Evolutionary conservation across 2,113 vertebrate species (phyloP).

Genomic region (Saimiri boliviensis): DNA sequence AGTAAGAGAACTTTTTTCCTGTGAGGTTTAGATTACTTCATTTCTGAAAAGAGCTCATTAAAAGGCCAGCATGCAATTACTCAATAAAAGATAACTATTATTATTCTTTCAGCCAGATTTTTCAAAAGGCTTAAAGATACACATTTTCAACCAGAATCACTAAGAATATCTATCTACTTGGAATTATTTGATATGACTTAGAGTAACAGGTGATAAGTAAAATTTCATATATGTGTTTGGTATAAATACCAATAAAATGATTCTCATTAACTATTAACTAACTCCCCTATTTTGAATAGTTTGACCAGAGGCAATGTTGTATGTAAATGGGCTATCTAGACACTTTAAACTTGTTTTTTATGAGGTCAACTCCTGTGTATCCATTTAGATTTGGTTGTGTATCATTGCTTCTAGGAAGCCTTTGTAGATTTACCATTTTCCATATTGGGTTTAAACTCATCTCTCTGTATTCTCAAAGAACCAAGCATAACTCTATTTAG

Average conservation of each 20-base stretch:
- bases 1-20: not conserved
- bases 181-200: not conserved
- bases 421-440: not conserved
- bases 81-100: not conserved
- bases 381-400: not conserved
- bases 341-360: not conserved
- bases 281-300: not conserved
- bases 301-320: not conserved
- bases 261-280: not conserved
- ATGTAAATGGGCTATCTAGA: not conserved
- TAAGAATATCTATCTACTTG: not conserved
- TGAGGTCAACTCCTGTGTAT: not conserved
- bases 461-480: not conserved
- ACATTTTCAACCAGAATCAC: not conserved
- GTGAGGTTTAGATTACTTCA: not conserved
- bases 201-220: not conserved
- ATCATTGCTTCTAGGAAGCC: not conserved
- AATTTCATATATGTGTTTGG: not conserved
- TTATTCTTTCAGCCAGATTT: not conserved
- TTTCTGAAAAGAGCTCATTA: not conserved
- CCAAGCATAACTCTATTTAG: not conserved
- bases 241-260: not conserved
- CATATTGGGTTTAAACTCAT: not conserved
- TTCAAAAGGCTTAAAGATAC: not conserved
- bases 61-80: not conserved